These are phyloP conservation scores for Onychomys leucogaster DNA, from an alignment of 2,797 vertebrate species.

Conservation along the genomic window DNA sequence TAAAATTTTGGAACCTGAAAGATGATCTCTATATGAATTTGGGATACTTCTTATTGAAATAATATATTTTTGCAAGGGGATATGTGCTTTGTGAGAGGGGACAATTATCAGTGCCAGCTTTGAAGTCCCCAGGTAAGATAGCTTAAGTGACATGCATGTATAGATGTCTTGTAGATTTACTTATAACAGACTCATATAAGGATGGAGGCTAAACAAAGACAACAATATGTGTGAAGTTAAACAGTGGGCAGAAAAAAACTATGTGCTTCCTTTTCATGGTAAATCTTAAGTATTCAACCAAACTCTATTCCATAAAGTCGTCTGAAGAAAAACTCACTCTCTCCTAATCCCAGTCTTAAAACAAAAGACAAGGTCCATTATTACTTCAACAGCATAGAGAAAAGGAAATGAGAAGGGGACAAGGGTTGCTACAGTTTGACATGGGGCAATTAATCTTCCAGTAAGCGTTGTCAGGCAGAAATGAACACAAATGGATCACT, in stretches of 20 bases:
- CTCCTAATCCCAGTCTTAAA: conserved; percentile 97
- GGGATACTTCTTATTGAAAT: conserved; percentile 70
- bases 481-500: conserved; percentile 99
- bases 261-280: conserved; percentile 87
- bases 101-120: conserved; percentile 68
- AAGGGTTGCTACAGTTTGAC: conserved; percentile 98
- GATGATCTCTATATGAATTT: conserved; percentile 71
- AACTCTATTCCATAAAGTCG: conserved; percentile 89
- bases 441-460: conserved; percentile 99
- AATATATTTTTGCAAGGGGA: conserved; percentile 82
- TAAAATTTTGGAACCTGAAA: conserved; percentile 79
- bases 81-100: conserved; percentile 72
- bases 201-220: conserved; percentile 80
- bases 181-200: conserved; percentile 69
- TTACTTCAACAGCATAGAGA: conserved; percentile 96
- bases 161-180: conserved; percentile 79
- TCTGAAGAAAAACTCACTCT: conserved; percentile 91
- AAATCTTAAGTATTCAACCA: conserved; percentile 90
- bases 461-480: conserved; percentile 99
- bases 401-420: conserved; percentile 99
- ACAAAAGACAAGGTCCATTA: conserved; percentile 99
- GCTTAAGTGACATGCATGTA: conserved; percentile 79
- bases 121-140: conserved; percentile 85
- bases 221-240: conserved; percentile 85
- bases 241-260: conserved; percentile 83